Percentiles rank a stretch among this genome's conserved stretches.
phyloP scores from a whole-genome alignment of 2,113 vertebrate species.

The Podarcis muralis region DNA sequence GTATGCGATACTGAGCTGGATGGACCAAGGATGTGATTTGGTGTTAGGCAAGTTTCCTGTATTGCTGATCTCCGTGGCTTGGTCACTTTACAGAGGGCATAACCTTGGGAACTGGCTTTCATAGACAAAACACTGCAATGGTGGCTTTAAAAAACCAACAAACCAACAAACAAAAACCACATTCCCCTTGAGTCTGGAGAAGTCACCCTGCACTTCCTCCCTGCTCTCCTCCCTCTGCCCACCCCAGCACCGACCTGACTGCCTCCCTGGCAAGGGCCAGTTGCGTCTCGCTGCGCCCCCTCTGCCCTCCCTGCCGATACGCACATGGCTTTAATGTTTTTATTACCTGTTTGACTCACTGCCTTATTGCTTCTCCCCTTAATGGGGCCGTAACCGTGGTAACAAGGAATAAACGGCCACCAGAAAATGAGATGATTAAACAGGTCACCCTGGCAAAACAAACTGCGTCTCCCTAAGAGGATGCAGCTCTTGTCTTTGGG shows the following conservation, averaged over 20 bases:
- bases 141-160: neutral
- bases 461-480: conserved; percentile 87
- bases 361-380: conserved; percentile 99
- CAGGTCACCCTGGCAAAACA: conserved; percentile 99
- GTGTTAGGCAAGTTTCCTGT: neutral
- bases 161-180: neutral
- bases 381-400: conserved; percentile 99
- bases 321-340: conserved; percentile 99
- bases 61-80: neutral
- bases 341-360: conserved; percentile 99
- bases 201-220: rapidly evolving
- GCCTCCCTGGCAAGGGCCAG: conserved; percentile 72
- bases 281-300: conserved; percentile 86
- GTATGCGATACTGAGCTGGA: neutral
- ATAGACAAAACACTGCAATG: rapidly evolving
- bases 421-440: conserved; percentile 99
- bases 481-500: conserved; percentile 75
- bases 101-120: neutral
- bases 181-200: neutral
- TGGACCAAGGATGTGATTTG: neutral
- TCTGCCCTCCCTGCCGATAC: conserved; percentile 81
- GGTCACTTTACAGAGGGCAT: neutral
- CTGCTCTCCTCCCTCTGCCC: neutral
- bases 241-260: conserved; percentile 14
- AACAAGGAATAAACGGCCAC: conserved; percentile 99